Conservation (phyloP, 1,140 invertebrate species). For the Halesus radiatus region DNA sequence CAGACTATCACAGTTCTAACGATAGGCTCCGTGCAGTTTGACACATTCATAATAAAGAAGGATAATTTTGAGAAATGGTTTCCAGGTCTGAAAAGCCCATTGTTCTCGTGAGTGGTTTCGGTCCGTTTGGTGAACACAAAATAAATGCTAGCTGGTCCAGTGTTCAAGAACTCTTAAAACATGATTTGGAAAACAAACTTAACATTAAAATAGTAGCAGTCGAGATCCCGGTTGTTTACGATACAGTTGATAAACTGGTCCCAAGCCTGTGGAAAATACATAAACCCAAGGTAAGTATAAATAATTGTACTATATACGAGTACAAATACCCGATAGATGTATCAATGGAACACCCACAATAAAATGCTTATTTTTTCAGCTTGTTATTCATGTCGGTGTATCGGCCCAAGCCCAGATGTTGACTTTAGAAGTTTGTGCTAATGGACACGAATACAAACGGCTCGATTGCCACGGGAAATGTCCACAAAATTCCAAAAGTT, state of each 20-base stretch:
- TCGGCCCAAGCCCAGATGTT: conserved; percentile 69
- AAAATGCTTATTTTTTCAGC: conserved; percentile 63
- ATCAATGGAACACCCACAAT: no score
- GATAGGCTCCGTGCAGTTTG: no score
- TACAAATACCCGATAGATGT: no score
- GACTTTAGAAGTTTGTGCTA: conserved; percentile 73
- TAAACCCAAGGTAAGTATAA: conserved; percentile 75
- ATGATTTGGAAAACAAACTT: conserved; percentile 66
- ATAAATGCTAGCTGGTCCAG: conserved; percentile 86
- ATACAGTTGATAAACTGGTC: conserved; percentile 73
- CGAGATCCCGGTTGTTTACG: conserved; percentile 79
- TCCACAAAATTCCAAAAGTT: conserved; percentile 60
- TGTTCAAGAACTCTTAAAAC: conserved; percentile 73
- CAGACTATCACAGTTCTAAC: no score
- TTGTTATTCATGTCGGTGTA: conserved; percentile 79
- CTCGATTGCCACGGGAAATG: conserved; percentile 68
- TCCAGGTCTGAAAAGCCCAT: conserved; percentile 56
- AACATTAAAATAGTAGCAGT: conserved; percentile 72
- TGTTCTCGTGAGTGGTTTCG: conserved; percentile 80
- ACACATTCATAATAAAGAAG: no score
- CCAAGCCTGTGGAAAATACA: conserved; percentile 76
- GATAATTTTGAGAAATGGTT: no score
- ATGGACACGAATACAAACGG: conserved; percentile 71
- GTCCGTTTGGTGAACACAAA: conserved; percentile 77
- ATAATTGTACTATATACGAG: no score